phyloP scores from a whole-genome alignment of 2,888 invertebrate species.

The Ctena decussata region DNA sequence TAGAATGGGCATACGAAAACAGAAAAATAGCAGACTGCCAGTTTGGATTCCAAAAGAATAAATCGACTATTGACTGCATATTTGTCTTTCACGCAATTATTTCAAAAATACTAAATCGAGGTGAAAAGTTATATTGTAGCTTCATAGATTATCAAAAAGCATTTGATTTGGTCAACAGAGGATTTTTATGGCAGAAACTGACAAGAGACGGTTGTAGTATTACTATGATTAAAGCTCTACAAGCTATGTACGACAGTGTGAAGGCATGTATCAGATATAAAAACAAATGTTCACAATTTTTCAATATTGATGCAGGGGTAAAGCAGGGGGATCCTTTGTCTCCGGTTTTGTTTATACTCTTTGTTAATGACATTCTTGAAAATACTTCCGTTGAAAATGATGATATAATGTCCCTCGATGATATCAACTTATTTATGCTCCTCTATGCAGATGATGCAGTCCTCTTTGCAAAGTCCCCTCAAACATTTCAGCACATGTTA shows the following conservation, averaged over 20 bases:
- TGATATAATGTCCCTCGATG: background rate
- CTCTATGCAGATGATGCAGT: constrained; percentile 13
- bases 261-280: constrained; percentile 3
- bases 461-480: constrained; percentile 11
- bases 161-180: background rate
- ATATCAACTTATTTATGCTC: background rate
- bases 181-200: constrained; percentile 18
- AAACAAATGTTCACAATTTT: background rate
- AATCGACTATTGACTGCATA: constrained; percentile 14
- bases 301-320: background rate
- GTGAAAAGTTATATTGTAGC: background rate
- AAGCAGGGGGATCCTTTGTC: constrained; percentile 13
- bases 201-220: background rate
- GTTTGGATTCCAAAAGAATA: constrained; percentile 12
- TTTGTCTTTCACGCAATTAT: constrained; percentile 4
- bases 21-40: background rate
- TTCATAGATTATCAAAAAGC: background rate
- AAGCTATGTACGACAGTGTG: constrained; percentile 13
- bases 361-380: background rate
- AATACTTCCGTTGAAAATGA: background rate
- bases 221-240: background rate
- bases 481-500: background rate
- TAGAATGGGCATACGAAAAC: background rate
- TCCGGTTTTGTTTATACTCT: constrained; percentile 10
- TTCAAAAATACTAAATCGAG: background rate